Conservation (phyloP, 2,113 vertebrate genomes). For the Nansenia antarctica region DNA sequence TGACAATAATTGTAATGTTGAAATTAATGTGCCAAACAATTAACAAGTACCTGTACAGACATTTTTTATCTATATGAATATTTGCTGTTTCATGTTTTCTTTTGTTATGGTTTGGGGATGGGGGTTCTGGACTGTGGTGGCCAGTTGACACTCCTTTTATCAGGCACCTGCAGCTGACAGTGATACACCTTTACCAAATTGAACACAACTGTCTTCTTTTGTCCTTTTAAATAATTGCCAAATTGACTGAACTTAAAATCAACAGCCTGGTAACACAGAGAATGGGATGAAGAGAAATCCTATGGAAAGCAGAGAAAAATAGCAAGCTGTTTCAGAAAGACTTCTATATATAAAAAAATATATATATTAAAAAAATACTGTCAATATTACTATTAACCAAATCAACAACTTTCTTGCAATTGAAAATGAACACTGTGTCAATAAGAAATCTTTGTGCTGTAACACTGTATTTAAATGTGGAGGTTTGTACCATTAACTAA, state of each 20-base stretch:
- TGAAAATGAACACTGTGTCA: too few relatives aligned
- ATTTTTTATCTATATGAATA: constrained; percentile 74
- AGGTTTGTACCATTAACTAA: not conserved
- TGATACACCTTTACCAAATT: constrained; percentile 77
- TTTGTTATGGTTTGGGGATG: constrained; percentile 26
- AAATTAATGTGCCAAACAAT: constrained; percentile 82
- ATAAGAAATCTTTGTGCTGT: too few relatives aligned
- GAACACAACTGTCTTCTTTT: constrained; percentile 68
- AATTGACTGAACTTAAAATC: constrained; percentile 85
- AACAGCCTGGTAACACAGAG: constrained; percentile 65
- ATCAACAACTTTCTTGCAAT: too few relatives aligned
- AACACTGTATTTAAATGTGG: not conserved
- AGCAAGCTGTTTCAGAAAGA: too few relatives aligned
- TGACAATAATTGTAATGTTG: constrained; percentile 62
- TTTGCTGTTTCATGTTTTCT: constrained; percentile 67
- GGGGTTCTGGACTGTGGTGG: constrained; percentile 61
- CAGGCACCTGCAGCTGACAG: constrained; percentile 78
- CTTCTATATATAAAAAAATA: too few relatives aligned
- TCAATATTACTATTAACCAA: too few relatives aligned
- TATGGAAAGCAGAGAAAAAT: too few relatives aligned
- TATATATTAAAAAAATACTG: too few relatives aligned
- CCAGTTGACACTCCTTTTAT: constrained; percentile 36
- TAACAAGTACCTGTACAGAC: constrained; percentile 86
- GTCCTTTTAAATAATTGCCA: constrained; percentile 68
- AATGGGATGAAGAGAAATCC: not conserved